phyloP scores from a whole-genome alignment of 2,888 invertebrate species.

The Papilio demoleus region DNA sequence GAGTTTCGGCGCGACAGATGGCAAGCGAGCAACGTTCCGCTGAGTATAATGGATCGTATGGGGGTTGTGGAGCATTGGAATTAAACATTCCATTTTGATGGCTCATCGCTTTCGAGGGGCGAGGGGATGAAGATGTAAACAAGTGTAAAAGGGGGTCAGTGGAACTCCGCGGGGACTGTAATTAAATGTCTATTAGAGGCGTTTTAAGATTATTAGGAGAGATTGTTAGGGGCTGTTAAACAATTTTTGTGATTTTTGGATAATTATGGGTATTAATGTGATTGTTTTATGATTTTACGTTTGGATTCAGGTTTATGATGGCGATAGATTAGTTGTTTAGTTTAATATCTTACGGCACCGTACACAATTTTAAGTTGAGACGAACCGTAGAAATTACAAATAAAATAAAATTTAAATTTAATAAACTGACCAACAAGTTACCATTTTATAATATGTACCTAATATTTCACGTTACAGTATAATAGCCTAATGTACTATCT shows the following conservation, averaged over 20 bases:
- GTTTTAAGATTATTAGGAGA: conserved; percentile 76
- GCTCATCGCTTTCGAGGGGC: conserved; percentile 70
- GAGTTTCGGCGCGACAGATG: conserved; percentile 83
- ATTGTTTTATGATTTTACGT: conserved; percentile 54
- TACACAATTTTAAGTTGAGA: neutral
- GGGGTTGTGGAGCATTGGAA: conserved; percentile 66
- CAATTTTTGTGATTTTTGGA: conserved; percentile 58
- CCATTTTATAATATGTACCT: neutral
- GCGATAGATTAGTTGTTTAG: conserved; percentile 11
- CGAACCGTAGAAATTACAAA: neutral
- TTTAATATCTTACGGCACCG: neutral
- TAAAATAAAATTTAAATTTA: neutral
- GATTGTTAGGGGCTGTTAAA: conserved; percentile 67
- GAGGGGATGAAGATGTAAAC: conserved; percentile 82
- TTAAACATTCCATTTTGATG: conserved; percentile 83
- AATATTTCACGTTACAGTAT: neutral
- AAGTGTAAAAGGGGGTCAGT: conserved; percentile 84
- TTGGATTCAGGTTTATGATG: conserved; percentile 53
- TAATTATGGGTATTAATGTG: conserved; percentile 66
- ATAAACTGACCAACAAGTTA: neutral
- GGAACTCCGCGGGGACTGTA: conserved; percentile 71
- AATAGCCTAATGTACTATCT: neutral
- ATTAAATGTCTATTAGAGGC: conserved; percentile 81
- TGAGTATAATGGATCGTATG: conserved; percentile 81
- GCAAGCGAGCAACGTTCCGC: conserved; percentile 78